A percentile compares a stretch with the other conserved stretches of the same genome.
These are phyloP conservation scores for Aleiodes leptofemur DNA, from an alignment of 2,888 invertebrate species.

Conservation along the genomic window DNA sequence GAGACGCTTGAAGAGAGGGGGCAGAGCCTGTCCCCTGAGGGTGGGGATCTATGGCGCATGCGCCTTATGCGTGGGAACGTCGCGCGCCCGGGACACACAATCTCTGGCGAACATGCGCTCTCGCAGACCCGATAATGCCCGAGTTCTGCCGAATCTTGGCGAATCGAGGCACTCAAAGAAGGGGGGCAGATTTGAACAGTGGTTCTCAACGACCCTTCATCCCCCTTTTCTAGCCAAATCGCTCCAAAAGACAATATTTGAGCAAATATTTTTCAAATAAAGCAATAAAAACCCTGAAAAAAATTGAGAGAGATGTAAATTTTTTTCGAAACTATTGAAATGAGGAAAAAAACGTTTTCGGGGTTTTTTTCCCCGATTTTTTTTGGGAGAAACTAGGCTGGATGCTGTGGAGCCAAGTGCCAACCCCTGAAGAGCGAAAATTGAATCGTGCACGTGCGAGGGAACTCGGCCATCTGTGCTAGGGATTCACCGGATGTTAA, in stretches of 20 bases:
- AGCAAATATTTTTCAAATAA: constrained; percentile 13
- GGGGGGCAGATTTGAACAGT: constrained; percentile 54
- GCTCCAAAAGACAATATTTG: constrained; percentile 35
- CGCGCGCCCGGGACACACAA: constrained; percentile 64
- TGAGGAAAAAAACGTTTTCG: constrained; percentile 47
- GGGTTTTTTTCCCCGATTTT: constrained; percentile 33
- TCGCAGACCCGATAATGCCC: constrained; percentile 61
- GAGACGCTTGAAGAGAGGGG: constrained; percentile 38
- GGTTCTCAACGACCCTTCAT: constrained; percentile 63
- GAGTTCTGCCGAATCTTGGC: constrained; percentile 63
- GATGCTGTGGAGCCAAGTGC: constrained; percentile 38
- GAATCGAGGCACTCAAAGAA: constrained; percentile 40
- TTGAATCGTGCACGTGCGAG: constrained; percentile 59
- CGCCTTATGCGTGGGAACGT: constrained; percentile 72
- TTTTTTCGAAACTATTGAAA: constrained; percentile 41
- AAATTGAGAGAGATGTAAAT: neutral
- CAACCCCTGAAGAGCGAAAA: constrained; percentile 49
- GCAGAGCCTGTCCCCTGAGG: constrained; percentile 46
- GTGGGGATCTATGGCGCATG: constrained; percentile 63
- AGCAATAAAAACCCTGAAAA: neutral
- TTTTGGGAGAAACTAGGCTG: neutral
- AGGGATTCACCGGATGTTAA: constrained; percentile 58
- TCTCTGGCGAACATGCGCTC: constrained; percentile 56
- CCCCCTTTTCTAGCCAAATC: constrained; percentile 48
- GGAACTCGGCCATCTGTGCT: constrained; percentile 58